Conservation (phyloP, 2,113 vertebrate species). For the Synchiropus splendidus region DNA sequence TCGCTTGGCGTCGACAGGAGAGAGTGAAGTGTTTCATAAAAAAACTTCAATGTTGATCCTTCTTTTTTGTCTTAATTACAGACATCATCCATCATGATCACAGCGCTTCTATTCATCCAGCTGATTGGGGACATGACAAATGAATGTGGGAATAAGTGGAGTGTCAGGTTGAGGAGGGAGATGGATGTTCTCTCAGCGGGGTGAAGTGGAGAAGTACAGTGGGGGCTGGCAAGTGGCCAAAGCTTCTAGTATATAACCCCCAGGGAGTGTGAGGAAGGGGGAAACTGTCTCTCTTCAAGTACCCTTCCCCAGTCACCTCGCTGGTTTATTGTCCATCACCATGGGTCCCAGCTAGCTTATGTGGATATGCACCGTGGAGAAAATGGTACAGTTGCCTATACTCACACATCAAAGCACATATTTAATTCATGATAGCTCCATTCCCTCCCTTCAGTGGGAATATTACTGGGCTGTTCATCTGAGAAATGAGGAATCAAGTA, state of each 20-base stretch:
- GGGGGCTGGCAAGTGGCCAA: constrained; percentile 77
- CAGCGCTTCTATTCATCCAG: constrained; percentile 78
- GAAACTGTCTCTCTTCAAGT: constrained; percentile 48
- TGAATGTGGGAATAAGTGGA: constrained; percentile 85
- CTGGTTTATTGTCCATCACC: no score
- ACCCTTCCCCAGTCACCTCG: constrained; percentile 34
- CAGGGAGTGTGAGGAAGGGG: constrained; percentile 51
- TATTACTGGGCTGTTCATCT: no score
- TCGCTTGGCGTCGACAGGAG: constrained; percentile 46
- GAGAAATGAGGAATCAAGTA: no score
- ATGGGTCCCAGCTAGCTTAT: no score
- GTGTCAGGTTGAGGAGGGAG: constrained; percentile 75
- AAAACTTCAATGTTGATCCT: constrained; percentile 60
- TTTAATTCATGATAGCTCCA: no score
- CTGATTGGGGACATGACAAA: constrained; percentile 90
- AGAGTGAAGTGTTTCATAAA: constrained; percentile 53
- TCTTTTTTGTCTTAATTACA: constrained; percentile 75
- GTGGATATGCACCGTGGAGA: no score
- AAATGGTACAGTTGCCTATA: no score
- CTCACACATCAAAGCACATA: no score
- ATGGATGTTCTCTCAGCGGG: constrained; percentile 82
- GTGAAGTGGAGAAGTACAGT: constrained; percentile 77
- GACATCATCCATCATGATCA: constrained; percentile 76
- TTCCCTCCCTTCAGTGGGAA: no score
- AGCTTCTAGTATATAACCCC: constrained; percentile 47